Base-by-base conservation (phyloP, 2,888 invertebrate genomes). In the Acheta domesticus region DNA sequence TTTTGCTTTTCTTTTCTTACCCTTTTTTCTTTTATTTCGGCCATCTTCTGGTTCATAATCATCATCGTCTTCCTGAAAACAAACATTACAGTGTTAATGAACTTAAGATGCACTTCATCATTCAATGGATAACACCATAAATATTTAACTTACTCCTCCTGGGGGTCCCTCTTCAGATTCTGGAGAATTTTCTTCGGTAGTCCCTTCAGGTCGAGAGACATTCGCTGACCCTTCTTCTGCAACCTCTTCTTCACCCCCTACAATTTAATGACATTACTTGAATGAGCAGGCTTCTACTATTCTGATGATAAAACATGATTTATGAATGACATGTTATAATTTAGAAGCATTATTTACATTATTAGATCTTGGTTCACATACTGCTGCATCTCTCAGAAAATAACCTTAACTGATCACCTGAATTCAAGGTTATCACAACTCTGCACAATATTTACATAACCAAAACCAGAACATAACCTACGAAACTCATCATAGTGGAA, bases 1-100 rank as follows among this genome's bases (percentile, higher is more conserved):
- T 84, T 93, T 91, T 79, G 93, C 94, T 89, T 96, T 97, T 85
- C 97, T 91, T 86, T 98, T 98, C 87, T 97, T 97, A 48, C 96
- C 96, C 85, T 97, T 96, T 86, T 97, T 97, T 88, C 95, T 95
- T 82, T 86, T 86, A 87, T 94, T 95, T 84, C 94, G 91, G 78
- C 91, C 90, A 87, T 93, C 95, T 85, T 95, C 95, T 79, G 93
- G 93, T 82, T 95, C 95, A 84, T 94, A 95, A 86, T 96, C 95
- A 84, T 95, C 95, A 86, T 96, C 95, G 86, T 94, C 95, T 86
- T 95, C 92, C 90, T 92, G 86, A 86, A 82, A 80, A 79, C 75
- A 49, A 74, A 80, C 82, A 81, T 79, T 36, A 78, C 36, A 8
- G 36, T 36, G 8, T 36, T 36, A 36, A 36, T 36, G 36, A 36